Evolutionary conservation across 2,888 invertebrate species (phyloP).

Genomic region (Nezara viridula): DNA sequence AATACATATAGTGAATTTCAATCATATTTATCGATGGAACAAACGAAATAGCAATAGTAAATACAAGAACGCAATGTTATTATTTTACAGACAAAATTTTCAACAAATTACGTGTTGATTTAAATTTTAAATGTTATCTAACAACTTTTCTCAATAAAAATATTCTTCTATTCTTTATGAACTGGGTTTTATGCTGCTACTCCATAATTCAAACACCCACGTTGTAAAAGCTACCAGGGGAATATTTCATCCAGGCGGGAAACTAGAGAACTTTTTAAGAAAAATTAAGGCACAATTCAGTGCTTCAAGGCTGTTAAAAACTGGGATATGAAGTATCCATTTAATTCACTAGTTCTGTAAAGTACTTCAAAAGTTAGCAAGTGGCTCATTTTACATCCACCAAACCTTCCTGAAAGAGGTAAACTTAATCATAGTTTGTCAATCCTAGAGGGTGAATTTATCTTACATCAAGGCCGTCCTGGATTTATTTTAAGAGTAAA

Average conservation of each 20-base stretch:
- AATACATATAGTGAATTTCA: no score
- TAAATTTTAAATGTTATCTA: no score
- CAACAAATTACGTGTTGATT: no score
- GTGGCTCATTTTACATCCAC: background rate
- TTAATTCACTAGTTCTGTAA: background rate
- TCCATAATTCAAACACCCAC: background rate
- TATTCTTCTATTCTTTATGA: no score
- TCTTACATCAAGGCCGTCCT: background rate
- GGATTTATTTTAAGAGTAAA: background rate
- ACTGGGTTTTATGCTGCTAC: background rate
- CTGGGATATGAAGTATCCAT: background rate
- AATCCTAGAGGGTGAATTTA: background rate
- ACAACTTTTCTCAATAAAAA: no score
- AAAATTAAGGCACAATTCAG: background rate
- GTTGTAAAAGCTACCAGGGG: background rate
- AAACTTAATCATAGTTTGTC: background rate
- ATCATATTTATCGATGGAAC: no score
- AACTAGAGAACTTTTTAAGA: background rate
- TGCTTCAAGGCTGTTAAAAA: background rate
- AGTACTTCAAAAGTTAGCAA: background rate
- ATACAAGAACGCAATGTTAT: no score
- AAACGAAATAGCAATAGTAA: no score
- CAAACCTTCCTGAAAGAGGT: background rate
- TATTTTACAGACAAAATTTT: no score
- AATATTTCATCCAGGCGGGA: background rate